These are phyloP conservation scores for Lytechinus variegatus DNA, from an alignment of 35 echinoderm and acorn worm species.

Conservation along the genomic window DNA sequence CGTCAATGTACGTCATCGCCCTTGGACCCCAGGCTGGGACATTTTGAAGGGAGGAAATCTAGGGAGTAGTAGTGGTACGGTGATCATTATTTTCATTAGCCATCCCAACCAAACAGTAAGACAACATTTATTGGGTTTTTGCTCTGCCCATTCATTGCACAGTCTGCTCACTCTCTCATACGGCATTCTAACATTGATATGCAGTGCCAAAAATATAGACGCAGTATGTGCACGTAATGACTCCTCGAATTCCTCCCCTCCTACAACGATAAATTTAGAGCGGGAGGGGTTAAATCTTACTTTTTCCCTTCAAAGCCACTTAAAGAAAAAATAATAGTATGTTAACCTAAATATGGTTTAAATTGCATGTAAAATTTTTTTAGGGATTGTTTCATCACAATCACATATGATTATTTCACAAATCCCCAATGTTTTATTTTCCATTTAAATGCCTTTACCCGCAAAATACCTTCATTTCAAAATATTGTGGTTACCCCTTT, in stretches of 20 bases:
- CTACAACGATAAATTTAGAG: too few relatives aligned
- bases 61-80: neutral
- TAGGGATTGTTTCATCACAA: neutral
- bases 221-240: too few relatives aligned
- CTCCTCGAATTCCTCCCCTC: too few relatives aligned
- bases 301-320: too few relatives aligned
- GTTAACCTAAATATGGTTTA: too few relatives aligned
- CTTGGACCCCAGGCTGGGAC: neutral
- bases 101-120: neutral
- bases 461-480: neutral
- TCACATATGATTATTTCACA: neutral
- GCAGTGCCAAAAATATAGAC: neutral
- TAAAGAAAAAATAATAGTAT: too few relatives aligned
- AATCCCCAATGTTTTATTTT: neutral
- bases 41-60: neutral
- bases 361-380: too few relatives aligned
- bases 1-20: neutral
- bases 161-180: neutral
- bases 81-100: conserved; percentile 6
- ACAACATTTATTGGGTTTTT: neutral
- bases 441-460: neutral
- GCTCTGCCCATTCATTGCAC: neutral
- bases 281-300: too few relatives aligned
- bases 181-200: neutral
- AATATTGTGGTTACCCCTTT: neutral